phyloP scores from a whole-genome alignment of 2,113 vertebrate species.

The Heloderma charlesbogerti region DNA sequence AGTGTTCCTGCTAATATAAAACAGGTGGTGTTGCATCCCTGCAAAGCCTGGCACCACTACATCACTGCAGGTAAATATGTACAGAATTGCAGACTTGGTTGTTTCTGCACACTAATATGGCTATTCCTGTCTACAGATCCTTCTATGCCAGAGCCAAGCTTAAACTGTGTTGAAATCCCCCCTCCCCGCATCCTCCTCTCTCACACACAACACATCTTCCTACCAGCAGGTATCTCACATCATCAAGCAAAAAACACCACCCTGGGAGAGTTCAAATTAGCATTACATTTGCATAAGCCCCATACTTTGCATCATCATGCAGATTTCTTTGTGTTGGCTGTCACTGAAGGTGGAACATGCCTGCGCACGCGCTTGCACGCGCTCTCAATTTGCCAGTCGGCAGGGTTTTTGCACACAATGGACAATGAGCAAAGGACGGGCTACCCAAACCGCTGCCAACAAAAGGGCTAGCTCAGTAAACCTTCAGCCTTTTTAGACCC shows the following conservation, averaged over 20 bases:
- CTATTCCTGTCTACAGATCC: not conserved
- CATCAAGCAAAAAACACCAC: not conserved
- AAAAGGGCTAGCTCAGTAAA: not conserved
- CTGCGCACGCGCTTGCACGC: no score
- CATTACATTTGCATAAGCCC: constrained; percentile 7
- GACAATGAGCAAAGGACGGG: not conserved
- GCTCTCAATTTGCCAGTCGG: not conserved
- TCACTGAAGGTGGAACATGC: not conserved
- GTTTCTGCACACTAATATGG: no score
- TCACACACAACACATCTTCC: not conserved
- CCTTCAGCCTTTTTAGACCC: not conserved
- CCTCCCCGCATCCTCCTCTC: no score
- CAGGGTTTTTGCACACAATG: not conserved
- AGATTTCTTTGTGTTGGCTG: not conserved
- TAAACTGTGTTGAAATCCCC: not conserved
- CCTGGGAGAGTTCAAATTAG: not conserved
- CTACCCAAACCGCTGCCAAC: not conserved
- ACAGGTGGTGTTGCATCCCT: no score
- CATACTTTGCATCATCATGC: not conserved
- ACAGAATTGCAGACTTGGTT: no score
- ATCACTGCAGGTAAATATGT: no score
- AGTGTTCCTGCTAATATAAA: no score
- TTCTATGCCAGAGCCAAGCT: not conserved
- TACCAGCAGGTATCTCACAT: not conserved
- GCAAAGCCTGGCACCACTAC: no score